A percentile compares a stretch with the other conserved stretches of the same genome.
Conservation (phyloP, 2,888 invertebrate genomes). For the Philereme vetulata region DNA sequence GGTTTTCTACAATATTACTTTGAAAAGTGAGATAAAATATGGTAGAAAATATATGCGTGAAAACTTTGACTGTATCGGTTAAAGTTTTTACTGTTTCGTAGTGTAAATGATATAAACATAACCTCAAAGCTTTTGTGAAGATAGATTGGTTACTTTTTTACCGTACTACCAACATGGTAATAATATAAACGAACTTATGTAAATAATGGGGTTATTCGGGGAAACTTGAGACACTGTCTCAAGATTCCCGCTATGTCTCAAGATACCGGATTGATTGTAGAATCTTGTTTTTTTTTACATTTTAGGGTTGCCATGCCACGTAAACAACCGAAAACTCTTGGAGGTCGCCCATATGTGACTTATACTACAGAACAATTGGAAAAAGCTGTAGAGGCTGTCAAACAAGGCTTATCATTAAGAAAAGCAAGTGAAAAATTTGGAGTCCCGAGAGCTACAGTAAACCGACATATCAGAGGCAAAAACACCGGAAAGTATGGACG, state of each 20-base stretch:
- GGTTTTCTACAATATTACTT: too few relatives aligned
- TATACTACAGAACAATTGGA: constrained; percentile 11
- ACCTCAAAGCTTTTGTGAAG: too few relatives aligned
- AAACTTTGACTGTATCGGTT: constrained; percentile 10
- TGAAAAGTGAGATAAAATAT: constrained; percentile 10
- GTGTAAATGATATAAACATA: too few relatives aligned
- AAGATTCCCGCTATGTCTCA: too few relatives aligned
- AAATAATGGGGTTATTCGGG: too few relatives aligned
- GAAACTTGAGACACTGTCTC: constrained; percentile 7
- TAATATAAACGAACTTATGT: too few relatives aligned
- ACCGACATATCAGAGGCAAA: too few relatives aligned
- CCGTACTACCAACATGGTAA: too few relatives aligned
- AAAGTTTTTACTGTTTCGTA: constrained; percentile 10
- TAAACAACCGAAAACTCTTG: constrained; percentile 10
- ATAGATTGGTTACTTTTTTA: constrained; percentile 10
- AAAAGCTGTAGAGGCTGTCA: constrained; percentile 5
- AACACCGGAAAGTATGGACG: too few relatives aligned
- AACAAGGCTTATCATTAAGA: constrained; percentile 9
- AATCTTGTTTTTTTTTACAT: constrained; percentile 4
- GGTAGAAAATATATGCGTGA: constrained; percentile 10
- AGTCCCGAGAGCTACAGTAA: too few relatives aligned
- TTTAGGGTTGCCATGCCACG: too few relatives aligned
- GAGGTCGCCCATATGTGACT: constrained; percentile 4
- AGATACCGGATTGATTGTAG: too few relatives aligned
- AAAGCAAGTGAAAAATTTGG: constrained; percentile 12